phyloP scores from a whole-genome alignment of 2,888 invertebrate species.

The Drosophila meridionalis region DNA sequence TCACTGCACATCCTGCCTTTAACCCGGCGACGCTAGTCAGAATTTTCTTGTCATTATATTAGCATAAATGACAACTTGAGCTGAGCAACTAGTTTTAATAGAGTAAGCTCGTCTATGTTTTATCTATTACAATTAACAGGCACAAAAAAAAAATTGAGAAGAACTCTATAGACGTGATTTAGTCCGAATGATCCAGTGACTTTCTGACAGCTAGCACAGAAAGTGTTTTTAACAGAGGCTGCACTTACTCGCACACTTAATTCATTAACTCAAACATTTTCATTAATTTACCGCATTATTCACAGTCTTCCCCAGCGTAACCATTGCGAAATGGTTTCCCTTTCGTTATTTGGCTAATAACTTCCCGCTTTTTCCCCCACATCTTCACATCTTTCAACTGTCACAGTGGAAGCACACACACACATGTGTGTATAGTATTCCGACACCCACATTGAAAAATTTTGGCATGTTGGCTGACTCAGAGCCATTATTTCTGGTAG shows the following conservation, averaged over 20 bases:
- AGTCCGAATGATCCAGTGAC: slow-evolving; percentile 28
- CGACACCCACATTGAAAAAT: slow-evolving; percentile 75
- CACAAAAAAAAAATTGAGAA: slow-evolving; percentile 10
- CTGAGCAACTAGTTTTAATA: slow-evolving; percentile 16
- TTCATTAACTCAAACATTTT: slow-evolving; percentile 82
- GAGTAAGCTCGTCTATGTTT: slow-evolving; percentile 18
- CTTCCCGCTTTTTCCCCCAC: slow-evolving; percentile 75
- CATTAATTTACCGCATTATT: slow-evolving; percentile 80
- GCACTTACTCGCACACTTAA: slow-evolving; percentile 65
- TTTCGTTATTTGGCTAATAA: slow-evolving; percentile 65
- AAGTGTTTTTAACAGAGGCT: slow-evolving; percentile 76
- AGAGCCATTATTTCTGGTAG: slow-evolving; percentile 82
- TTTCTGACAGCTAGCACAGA: slow-evolving; percentile 74
- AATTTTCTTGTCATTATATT: slow-evolving; percentile 18
- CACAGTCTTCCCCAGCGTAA: slow-evolving; percentile 31
- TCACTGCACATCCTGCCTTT: slow-evolving; percentile 4
- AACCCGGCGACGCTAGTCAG: background rate
- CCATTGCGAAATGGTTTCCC: slow-evolving; percentile 37
- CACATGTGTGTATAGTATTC: slow-evolving; percentile 6
- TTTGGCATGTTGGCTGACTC: slow-evolving; percentile 80
- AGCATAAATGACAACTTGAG: slow-evolving; percentile 26
- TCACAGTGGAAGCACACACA: slow-evolving; percentile 11
- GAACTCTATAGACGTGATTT: slow-evolving; percentile 4
- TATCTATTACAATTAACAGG: slow-evolving; percentile 38
- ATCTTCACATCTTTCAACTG: slow-evolving; percentile 62